Conservation (phyloP, 2,888 invertebrate genomes). For the Hyppa rectilinea region DNA sequence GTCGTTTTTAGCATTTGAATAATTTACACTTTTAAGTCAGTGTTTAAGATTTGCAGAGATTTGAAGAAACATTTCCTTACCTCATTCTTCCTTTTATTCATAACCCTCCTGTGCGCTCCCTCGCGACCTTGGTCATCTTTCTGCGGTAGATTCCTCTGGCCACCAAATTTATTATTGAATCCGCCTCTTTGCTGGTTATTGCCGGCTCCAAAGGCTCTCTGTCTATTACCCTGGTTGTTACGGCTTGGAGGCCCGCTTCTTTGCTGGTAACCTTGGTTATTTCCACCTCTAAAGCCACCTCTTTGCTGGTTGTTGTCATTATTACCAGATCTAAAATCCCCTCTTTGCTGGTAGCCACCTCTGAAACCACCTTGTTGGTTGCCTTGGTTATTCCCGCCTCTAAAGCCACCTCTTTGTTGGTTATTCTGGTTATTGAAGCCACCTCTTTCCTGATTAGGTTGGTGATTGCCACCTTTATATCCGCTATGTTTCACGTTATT, state of each 20-base stretch:
- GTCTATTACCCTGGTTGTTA: conserved; percentile 48
- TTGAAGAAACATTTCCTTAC: conserved; percentile 64
- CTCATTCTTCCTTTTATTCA: conserved; percentile 82
- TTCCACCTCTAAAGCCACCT: conserved; percentile 17
- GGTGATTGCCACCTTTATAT: conserved; percentile 47
- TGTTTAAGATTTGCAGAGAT: not conserved
- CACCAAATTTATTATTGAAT: conserved; percentile 55
- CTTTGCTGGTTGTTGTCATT: conserved; percentile 15
- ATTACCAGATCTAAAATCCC: conserved; percentile 7
- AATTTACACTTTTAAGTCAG: too few relatives aligned
- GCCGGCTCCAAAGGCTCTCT: conserved; percentile 38
- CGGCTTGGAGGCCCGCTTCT: conserved; percentile 44
- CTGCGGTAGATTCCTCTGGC: conserved; percentile 50
- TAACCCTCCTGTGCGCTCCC: conserved; percentile 81
- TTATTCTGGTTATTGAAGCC: conserved; percentile 16
- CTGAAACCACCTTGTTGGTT: conserved; percentile 12
- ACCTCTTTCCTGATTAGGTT: conserved; percentile 34
- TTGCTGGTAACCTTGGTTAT: conserved; percentile 29
- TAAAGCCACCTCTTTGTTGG: conserved; percentile 40
- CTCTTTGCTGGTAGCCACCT: conserved; percentile 8
- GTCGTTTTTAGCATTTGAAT: not conserved
- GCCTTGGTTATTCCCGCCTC: conserved; percentile 4
- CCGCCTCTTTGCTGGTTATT: conserved; percentile 48
- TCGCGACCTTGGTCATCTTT: conserved; percentile 65
- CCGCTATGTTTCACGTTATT: conserved; percentile 47